These are phyloP conservation scores for Smutsia temminckii DNA, from an alignment of 2,797 vertebrate species.

Conservation along the genomic window DNA sequence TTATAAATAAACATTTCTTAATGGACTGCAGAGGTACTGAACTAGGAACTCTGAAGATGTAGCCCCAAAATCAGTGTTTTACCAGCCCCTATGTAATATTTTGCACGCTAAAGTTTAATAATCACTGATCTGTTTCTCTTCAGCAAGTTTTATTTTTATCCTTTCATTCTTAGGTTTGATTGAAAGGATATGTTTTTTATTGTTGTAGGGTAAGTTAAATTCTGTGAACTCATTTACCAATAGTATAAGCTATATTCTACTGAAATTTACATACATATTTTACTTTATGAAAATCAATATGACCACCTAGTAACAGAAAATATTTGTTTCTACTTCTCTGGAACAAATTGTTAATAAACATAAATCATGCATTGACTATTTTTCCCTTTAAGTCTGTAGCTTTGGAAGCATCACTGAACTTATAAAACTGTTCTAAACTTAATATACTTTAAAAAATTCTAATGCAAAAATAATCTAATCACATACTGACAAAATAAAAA, in stretches of 20 bases:
- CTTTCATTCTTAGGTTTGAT: not conserved
- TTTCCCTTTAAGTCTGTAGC: not conserved
- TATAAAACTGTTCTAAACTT: not conserved
- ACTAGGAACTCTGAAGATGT: not conserved
- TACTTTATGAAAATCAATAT: not conserved
- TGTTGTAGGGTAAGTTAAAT: not conserved
- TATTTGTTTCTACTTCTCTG: not conserved
- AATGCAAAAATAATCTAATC: not conserved
- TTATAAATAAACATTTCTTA: not conserved
- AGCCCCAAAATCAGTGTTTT: not conserved
- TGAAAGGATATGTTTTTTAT: not conserved
- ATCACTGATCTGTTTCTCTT: not conserved
- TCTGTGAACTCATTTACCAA: not conserved
- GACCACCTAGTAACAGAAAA: not conserved
- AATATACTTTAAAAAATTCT: not conserved
- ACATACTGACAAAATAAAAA: not conserved
- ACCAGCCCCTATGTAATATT: accelerated
- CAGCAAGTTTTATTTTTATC: not conserved
- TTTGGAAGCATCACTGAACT: not conserved
- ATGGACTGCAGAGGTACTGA: not conserved
- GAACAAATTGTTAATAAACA: not conserved
- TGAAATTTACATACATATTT: not conserved
- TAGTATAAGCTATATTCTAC: not conserved
- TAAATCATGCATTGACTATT: not conserved
- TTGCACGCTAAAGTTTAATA: not conserved